These are phyloP conservation scores for Drosophila lacicola DNA, from an alignment of 2,888 invertebrate species.

Conservation along the genomic window DNA sequence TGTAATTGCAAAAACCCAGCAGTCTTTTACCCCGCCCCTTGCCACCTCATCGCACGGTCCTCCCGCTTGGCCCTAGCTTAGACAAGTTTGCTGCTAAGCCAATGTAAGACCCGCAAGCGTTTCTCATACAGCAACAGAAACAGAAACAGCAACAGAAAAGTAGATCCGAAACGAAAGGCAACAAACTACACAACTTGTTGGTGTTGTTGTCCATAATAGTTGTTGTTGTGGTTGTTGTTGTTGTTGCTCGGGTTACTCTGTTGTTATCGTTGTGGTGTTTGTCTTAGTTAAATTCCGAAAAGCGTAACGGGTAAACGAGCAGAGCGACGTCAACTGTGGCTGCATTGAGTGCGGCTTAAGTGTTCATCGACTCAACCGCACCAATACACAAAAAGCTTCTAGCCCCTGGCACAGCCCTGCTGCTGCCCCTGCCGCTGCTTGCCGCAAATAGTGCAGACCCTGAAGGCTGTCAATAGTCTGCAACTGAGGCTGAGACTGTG, in stretches of 20 bases:
- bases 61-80: slow-evolving; percentile 52
- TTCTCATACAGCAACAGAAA: slow-evolving; percentile 55
- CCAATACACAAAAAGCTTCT: slow-evolving; percentile 47
- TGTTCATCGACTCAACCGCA: slow-evolving; percentile 78
- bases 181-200: slow-evolving; percentile 72
- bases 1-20: slow-evolving; percentile 68
- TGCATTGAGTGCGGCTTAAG: slow-evolving; percentile 79
- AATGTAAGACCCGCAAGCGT: slow-evolving; percentile 80
- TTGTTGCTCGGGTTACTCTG: slow-evolving; percentile 55
- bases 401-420: background rate
- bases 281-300: slow-evolving; percentile 78
- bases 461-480: slow-evolving; percentile 77
- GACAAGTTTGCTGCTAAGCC: slow-evolving; percentile 81
- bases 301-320: slow-evolving; percentile 78
- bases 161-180: slow-evolving; percentile 67
- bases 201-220: slow-evolving; percentile 34
- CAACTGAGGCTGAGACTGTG: slow-evolving; percentile 28
- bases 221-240: slow-evolving; percentile 20
- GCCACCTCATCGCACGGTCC: background rate
- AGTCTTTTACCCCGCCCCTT: slow-evolving; percentile 8
- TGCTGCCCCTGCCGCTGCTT: background rate
- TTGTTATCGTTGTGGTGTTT: slow-evolving; percentile 79
- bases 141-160: slow-evolving; percentile 33
- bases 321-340: slow-evolving; percentile 57
- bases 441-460: slow-evolving; percentile 39